Conservation (phyloP, 2,888 invertebrate species). For the Nudaria mundana region DNA sequence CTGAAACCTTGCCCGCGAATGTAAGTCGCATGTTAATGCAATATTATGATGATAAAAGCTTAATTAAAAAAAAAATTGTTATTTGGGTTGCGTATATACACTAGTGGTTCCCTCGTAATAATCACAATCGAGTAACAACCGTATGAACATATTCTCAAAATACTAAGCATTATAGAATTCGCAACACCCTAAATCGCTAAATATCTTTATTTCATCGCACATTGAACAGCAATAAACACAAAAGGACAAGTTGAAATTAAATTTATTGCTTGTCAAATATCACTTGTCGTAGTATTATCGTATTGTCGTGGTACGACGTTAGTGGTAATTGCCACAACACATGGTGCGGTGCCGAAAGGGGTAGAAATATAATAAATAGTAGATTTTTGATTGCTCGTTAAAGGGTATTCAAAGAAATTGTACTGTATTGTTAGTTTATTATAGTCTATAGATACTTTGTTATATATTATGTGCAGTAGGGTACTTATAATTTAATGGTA, state of each 20-base stretch:
- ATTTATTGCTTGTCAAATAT: slow-evolving; percentile 77
- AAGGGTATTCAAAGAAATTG: slow-evolving; percentile 38
- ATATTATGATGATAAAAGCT: no score
- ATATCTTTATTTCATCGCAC: slow-evolving; percentile 63
- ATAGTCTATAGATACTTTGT: not conserved
- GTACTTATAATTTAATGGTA: no score
- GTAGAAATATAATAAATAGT: slow-evolving; percentile 46
- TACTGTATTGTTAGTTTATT: slow-evolving; percentile 1
- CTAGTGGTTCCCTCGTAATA: no score
- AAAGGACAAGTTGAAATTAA: slow-evolving; percentile 56
- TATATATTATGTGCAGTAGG: no score
- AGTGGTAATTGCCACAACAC: slow-evolving; percentile 71
- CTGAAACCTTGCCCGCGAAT: no score
- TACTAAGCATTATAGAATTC: slow-evolving; percentile 21
- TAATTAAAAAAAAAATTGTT: no score
- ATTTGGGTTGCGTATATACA: no score
- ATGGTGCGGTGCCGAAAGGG: slow-evolving; percentile 66
- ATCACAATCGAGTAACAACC: no score
- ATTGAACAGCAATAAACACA: slow-evolving; percentile 66
- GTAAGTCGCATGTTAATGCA: no score
- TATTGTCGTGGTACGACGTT: slow-evolving; percentile 51
- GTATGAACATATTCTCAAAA: slow-evolving; percentile 8
- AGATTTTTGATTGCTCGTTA: slow-evolving; percentile 51
- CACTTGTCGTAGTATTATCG: slow-evolving; percentile 59
- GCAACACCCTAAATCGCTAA: slow-evolving; percentile 43